Evolutionary conservation across 2,888 invertebrate species (phyloP).

Genomic region (Icerya purchasi): DNA sequence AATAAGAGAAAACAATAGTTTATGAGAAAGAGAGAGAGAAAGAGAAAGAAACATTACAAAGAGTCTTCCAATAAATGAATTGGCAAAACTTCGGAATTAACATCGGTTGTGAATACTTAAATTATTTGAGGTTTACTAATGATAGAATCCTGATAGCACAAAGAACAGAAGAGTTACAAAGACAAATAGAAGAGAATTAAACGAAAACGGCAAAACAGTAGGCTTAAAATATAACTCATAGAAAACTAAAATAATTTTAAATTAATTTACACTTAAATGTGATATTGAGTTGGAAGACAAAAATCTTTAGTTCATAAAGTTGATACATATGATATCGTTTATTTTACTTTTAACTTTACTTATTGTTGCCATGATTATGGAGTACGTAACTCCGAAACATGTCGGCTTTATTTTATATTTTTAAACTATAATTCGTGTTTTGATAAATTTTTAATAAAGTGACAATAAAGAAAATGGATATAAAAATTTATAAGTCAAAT

Average conservation of each 20-base stretch:
- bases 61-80: not conserved
- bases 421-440: too few relatives aligned
- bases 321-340: too few relatives aligned
- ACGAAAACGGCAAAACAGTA: not conserved
- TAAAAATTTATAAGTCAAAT: too few relatives aligned
- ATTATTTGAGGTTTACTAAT: not conserved
- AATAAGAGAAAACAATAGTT: not conserved
- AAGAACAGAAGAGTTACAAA: not conserved
- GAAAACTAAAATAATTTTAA: not conserved
- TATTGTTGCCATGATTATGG: too few relatives aligned
- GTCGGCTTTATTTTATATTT: too few relatives aligned
- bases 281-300: not conserved
- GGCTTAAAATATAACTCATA: not conserved
- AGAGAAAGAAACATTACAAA: not conserved
- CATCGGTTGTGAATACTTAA: not conserved
- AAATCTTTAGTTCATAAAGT: not conserved
- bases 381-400: too few relatives aligned
- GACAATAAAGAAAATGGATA: too few relatives aligned
- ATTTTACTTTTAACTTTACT: too few relatives aligned
- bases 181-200: not conserved
- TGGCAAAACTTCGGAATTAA: not conserved
- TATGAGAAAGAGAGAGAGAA: too few relatives aligned
- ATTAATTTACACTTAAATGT: not conserved
- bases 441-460: too few relatives aligned
- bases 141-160: not conserved